Base-by-base conservation (phyloP, 2,797 vertebrate genomes). In the Lutjanus argentimaculatus region DNA sequence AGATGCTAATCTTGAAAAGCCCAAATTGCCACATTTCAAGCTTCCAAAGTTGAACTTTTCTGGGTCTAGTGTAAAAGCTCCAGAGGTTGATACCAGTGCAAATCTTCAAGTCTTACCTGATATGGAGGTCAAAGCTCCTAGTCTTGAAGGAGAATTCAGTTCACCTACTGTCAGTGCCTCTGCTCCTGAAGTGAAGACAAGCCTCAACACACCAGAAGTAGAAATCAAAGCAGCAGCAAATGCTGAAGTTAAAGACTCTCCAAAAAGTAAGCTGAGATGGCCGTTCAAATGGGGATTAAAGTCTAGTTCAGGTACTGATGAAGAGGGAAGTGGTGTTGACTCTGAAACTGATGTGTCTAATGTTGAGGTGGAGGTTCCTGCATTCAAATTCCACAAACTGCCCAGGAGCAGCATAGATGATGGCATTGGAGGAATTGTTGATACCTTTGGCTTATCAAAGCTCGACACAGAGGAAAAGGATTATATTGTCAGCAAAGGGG, bases 341-440 rank as follows among this genome's bases (percentile, higher is more conserved):
- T 74, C 86, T 61, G 81, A 92, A 66, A 53, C 48, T 22, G 80
- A 84, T 10, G 14, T 25, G 7, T 14, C 82, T 16, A n/a, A 76
- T 13, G 11, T 11, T 48, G 85, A 86, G 0, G 15, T 42, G 2
- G 84, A 84, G 2, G 48, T 95, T 65, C 95, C 95, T 12, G 2
- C 66, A 14, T 96, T 96, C 82, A 95, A 87, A 81, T 9, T 84
- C 48, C 96, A 96, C 89, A 91, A 15, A 57, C 83, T 95, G 40
- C 95, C 95, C 30, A 70, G 0, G 25, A 72, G 36, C 84, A 90
- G 0, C 77, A 56, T 91, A 36, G 30, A 36, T 22, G 85, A 91
- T 48, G 56, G 9, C 16, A 14, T 3, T 19, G 64, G 61, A 57
- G 77, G 22, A 13, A 14, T 86, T 52, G 49, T n/a, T 55, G 77